These are phyloP conservation scores for Echeneis naucrates DNA, from an alignment of 2,797 vertebrate species.

Conservation along the genomic window DNA sequence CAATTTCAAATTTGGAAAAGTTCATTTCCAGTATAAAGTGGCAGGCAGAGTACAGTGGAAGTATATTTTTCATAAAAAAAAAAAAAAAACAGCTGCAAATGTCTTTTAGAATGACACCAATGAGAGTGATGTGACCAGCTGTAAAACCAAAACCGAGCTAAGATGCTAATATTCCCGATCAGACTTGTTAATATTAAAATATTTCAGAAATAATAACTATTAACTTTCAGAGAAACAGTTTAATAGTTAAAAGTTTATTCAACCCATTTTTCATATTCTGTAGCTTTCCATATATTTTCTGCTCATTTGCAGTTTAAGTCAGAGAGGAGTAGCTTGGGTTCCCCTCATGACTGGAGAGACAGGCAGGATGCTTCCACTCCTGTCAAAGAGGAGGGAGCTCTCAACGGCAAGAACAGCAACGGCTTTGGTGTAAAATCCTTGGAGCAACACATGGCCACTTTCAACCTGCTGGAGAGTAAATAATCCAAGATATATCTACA, in stretches of 20 bases:
- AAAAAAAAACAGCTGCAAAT: not conserved
- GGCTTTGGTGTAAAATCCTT: constrained; percentile 87
- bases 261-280: not conserved
- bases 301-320: constrained; percentile 81
- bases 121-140: not conserved
- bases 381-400: constrained; percentile 79
- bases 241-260: not conserved
- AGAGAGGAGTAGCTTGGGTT: constrained; percentile 85
- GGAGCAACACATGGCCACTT: constrained; percentile 88
- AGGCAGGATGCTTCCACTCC: constrained; percentile 79
- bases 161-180: too few species aligned
- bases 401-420: constrained; percentile 86
- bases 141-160: not conserved
- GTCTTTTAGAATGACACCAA: not conserved
- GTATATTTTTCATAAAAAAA: not conserved
- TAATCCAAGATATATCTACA: constrained; percentile 59
- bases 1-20: not conserved
- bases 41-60: not conserved
- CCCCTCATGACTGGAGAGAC: constrained; percentile 89
- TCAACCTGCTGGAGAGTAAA: constrained; percentile 92
- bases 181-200: not conserved
- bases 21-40: not conserved
- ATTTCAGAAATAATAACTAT: not conserved
- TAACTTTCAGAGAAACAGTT: not conserved
- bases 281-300: constrained; percentile 2